A percentile compares a stretch with the other conserved stretches of the same genome.
Conservation (phyloP, 2,113 vertebrate genomes). For the Crotalus viridis region DNA sequence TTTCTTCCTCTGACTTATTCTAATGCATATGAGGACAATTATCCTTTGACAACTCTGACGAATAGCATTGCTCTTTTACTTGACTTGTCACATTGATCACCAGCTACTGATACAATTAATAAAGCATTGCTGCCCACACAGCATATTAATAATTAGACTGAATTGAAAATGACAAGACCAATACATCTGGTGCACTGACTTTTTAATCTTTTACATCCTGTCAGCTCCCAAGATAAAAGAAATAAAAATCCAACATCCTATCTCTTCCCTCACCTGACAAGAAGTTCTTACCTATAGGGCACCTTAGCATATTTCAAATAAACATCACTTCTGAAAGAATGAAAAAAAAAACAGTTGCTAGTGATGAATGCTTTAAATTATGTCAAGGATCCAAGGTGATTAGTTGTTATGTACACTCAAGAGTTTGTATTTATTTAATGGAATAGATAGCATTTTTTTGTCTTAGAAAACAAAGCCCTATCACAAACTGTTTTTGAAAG, state of each 20-base stretch:
- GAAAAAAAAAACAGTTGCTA: neutral
- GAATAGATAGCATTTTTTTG: too few species aligned
- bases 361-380: neutral
- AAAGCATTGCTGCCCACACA: slow-evolving; percentile 50
- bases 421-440: neutral
- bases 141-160: slow-evolving; percentile 58
- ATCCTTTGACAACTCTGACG: slow-evolving; percentile 59
- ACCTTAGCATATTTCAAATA: slow-evolving; percentile 3
- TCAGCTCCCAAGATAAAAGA: slow-evolving; percentile 37
- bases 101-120: slow-evolving; percentile 65
- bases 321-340: slow-evolving; percentile 13
- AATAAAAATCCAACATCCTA: slow-evolving; percentile 12
- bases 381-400: neutral
- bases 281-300: slow-evolving; percentile 11
- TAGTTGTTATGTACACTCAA: slow-evolving; percentile 2
- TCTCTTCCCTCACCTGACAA: slow-evolving; percentile 14
- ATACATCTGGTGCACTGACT: slow-evolving; percentile 38
- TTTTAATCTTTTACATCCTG: slow-evolving; percentile 49
- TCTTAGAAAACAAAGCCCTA: neutral
- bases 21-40: slow-evolving; percentile 65
- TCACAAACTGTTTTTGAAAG: neutral
- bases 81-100: slow-evolving; percentile 67
- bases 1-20: slow-evolving; percentile 44
- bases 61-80: slow-evolving; percentile 63
- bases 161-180: slow-evolving; percentile 47